phyloP scores from a whole-genome alignment of 2,888 invertebrate species.

The Resseliella maxima region DNA sequence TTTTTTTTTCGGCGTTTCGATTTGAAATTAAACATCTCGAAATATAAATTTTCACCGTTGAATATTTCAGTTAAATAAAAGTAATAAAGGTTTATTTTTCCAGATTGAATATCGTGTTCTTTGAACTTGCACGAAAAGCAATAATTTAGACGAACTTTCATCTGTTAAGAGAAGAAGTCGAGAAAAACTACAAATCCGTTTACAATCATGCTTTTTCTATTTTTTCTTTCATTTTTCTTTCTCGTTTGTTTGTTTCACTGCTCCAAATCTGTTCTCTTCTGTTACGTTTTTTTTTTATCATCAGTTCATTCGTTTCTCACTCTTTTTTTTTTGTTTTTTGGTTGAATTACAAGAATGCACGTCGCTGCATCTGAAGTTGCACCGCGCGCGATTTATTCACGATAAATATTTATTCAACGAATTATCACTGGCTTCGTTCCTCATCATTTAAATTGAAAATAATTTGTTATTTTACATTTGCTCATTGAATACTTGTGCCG shows the following conservation, averaged over 20 bases:
- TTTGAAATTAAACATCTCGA: slow-evolving; percentile 53
- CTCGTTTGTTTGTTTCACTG: background rate
- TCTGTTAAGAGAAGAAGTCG: slow-evolving; percentile 49
- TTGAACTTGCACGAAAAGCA: slow-evolving; percentile 54
- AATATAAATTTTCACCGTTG: slow-evolving; percentile 11
- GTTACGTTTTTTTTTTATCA: background rate
- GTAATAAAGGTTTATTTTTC: slow-evolving; percentile 25
- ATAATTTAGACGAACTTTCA: slow-evolving; percentile 54
- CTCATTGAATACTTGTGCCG: background rate
- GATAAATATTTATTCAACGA: slow-evolving; percentile 54
- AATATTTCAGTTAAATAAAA: slow-evolving; percentile 14
- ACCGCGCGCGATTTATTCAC: slow-evolving; percentile 38
- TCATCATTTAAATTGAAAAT: slow-evolving; percentile 52
- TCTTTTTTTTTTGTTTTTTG: background rate
- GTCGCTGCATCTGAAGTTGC: slow-evolving; percentile 39
- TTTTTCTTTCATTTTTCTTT: background rate
- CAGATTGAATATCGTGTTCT: slow-evolving; percentile 17
- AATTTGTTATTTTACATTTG: slow-evolving; percentile 12
- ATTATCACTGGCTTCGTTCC: slow-evolving; percentile 41
- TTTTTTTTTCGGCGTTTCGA: background rate
- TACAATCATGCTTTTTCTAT: background rate
- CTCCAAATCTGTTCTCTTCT: background rate
- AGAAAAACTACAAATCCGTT: slow-evolving; percentile 24
- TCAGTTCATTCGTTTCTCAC: background rate
- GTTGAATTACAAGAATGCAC: background rate